Conservation (phyloP, 2,113 vertebrate species). For the Rhizomys pruinosus region DNA sequence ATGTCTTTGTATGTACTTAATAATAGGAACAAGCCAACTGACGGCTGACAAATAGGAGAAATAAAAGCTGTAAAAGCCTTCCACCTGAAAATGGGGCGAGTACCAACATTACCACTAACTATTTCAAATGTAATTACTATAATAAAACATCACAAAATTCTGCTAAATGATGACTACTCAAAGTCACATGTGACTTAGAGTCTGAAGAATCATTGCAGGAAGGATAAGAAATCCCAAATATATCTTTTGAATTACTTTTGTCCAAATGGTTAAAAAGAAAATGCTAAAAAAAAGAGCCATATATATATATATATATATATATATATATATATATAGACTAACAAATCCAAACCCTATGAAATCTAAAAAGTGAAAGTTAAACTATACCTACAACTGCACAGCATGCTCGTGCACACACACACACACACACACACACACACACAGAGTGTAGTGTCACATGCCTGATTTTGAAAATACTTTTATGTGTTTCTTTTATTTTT, state of each 20-base stretch:
- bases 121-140: not conserved
- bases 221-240: not conserved
- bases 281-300: slow-evolving; percentile 2
- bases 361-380: slow-evolving; percentile 37
- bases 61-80: not conserved
- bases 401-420: no score
- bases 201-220: not conserved
- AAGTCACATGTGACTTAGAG: not conserved
- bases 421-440: not conserved
- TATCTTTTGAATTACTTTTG: slow-evolving; percentile 28
- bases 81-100: not conserved
- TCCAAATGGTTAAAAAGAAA: slow-evolving; percentile 36
- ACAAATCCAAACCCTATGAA: slow-evolving; percentile 15
- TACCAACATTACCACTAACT: not conserved
- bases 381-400: no score
- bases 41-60: not conserved
- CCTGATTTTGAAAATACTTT: slow-evolving; percentile 58
- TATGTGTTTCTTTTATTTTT: not conserved
- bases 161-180: not conserved
- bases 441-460: not conserved
- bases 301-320: no score
- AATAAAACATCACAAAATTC: not conserved
- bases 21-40: not conserved
- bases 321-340: slow-evolving; percentile 12
- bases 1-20: not conserved